These are phyloP conservation scores for Danio jaintianensis DNA, from an alignment of 2,797 vertebrate genomes.

Conservation along the genomic window DNA sequence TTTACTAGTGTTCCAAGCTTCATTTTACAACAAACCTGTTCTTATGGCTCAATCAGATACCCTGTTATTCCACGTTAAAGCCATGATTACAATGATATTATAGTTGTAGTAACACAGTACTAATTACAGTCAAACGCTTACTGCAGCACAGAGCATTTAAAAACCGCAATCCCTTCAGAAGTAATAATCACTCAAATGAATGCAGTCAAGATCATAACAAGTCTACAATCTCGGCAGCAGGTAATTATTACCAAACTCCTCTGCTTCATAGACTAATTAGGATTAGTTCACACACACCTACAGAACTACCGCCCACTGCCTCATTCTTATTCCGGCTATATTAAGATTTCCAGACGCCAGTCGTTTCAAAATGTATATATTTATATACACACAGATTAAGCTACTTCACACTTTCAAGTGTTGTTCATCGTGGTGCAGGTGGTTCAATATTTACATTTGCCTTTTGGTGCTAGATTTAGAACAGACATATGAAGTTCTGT, in stretches of 20 bases:
- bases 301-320: conserved; percentile 34
- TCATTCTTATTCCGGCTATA: conserved; percentile 40
- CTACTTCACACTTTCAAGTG: background rate
- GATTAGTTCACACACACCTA: conserved; percentile 46
- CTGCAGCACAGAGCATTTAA: conserved; percentile 49
- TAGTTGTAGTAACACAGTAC: conserved; percentile 26
- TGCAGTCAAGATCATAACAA: conserved; percentile 45
- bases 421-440: conserved; percentile 9
- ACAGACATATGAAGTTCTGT: background rate
- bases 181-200: conserved; percentile 51
- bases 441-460: conserved; percentile 30
- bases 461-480: background rate
- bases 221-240: conserved; percentile 42
- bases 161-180: conserved; percentile 55
- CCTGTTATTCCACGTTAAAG: conserved; percentile 47
- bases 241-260: conserved; percentile 50
- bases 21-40: background rate
- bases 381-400: conserved; percentile 23
- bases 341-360: conserved; percentile 22
- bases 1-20: background rate
- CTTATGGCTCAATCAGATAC: conserved; percentile 19
- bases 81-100: conserved; percentile 41
- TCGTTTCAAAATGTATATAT: background rate
- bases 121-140: conserved; percentile 52
- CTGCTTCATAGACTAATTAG: conserved; percentile 40